A percentile compares a stretch with the other conserved stretches of the same genome.
phyloP scores from a whole-genome alignment of 2,888 invertebrate species.

The Campoletis raptor region DNA sequence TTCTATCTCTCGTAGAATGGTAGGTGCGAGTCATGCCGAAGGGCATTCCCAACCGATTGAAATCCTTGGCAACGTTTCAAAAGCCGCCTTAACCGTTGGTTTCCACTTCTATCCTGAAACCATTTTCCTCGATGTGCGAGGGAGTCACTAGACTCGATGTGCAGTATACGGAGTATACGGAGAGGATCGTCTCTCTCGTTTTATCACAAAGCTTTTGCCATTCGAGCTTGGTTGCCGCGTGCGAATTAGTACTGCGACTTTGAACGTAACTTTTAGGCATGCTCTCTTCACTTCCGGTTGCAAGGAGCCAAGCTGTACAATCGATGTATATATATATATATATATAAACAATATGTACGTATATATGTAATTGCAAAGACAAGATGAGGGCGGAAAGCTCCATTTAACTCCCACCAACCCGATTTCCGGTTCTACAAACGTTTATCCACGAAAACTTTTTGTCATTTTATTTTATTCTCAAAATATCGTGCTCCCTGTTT shows the following conservation, averaged over 20 bases:
- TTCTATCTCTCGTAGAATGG: constrained; percentile 52
- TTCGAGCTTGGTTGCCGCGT: constrained; percentile 58
- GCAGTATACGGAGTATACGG: not conserved
- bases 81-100: constrained; percentile 72
- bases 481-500: not conserved
- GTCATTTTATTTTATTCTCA: constrained; percentile 10
- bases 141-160: constrained; percentile 19
- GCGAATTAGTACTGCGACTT: constrained; percentile 67
- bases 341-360: constrained; percentile 7
- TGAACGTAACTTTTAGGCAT: constrained; percentile 65
- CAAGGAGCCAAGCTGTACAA: constrained; percentile 31
- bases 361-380: not conserved
- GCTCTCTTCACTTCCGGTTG: constrained; percentile 60
- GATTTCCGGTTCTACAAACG: constrained; percentile 53
- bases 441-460: constrained; percentile 31
- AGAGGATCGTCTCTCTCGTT: constrained; percentile 27
- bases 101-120: constrained; percentile 63
- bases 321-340: not conserved
- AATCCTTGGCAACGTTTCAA: constrained; percentile 82
- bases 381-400: constrained; percentile 40
- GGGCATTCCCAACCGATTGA: constrained; percentile 77
- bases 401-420: constrained; percentile 56
- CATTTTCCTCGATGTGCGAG: constrained; percentile 52
- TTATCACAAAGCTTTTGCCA: constrained; percentile 36
- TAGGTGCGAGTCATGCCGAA: constrained; percentile 50